phyloP scores from a whole-genome alignment of 2,797 vertebrate species.

The Alectoris magna region DNA sequence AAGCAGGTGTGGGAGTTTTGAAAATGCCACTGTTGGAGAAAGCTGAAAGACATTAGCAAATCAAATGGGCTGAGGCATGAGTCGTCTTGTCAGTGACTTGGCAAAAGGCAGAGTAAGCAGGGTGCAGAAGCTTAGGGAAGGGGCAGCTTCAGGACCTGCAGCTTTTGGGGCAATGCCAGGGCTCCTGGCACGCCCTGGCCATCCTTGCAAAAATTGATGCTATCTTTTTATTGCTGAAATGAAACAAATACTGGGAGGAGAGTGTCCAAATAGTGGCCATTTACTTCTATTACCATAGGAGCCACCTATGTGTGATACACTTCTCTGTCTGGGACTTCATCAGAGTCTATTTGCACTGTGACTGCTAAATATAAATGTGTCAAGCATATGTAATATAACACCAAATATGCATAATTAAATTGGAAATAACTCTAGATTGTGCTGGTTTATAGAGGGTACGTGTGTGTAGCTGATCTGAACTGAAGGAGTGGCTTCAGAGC shows the following conservation, averaged over 20 bases:
- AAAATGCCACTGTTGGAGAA: slow-evolving; percentile 49
- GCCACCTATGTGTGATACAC: neutral
- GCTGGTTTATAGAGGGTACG: neutral
- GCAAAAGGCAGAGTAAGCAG: slow-evolving; percentile 45
- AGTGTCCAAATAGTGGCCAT: fast-evolving
- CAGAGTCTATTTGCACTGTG: neutral
- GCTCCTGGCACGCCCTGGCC: fast-evolving
- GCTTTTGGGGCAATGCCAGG: neutral
- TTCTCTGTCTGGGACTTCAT: neutral
- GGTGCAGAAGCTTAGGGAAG: neutral
- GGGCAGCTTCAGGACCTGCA: neutral
- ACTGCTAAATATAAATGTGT: neutral
- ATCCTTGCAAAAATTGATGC: neutral
- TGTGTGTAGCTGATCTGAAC: neutral
- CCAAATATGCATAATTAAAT: neutral
- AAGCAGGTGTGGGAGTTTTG: slow-evolving; percentile 72
- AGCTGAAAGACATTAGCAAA: slow-evolving; percentile 65
- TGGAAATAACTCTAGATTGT: neutral
- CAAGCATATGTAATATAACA: neutral
- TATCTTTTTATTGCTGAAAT: neutral
- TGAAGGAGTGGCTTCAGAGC: neutral
- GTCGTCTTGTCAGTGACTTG: slow-evolving; percentile 20
- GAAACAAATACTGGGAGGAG: neutral
- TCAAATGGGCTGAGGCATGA: slow-evolving; percentile 50
- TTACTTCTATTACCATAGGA: neutral